Base-by-base conservation (phyloP, 2,113 vertebrate genomes). In the Burhinus oedicnemus region DNA sequence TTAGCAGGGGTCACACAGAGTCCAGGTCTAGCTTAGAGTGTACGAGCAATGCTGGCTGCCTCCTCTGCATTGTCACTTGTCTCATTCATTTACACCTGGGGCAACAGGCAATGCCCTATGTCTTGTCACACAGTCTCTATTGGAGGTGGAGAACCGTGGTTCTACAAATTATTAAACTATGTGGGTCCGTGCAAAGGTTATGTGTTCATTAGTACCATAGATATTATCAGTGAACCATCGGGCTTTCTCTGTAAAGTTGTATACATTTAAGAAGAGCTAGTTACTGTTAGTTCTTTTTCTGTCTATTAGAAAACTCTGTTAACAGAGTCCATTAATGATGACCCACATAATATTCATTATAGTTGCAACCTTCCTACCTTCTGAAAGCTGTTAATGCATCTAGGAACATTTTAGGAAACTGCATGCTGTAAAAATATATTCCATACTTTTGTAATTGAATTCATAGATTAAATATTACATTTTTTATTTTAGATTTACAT, bases 151-250 rank as follows among this genome's bases (percentile, higher is more conserved):
- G 47, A 80, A 90, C 27, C 6, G 29, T n/a, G 9, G 8, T 61
- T 83, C 36, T 40, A 62, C 27, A 69, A 65, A 36, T 22, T 60
- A 68, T 87, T 71, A n/a, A 87, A 49, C 25, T 16, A 23, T 2
- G 0, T 15, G 26, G 13, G 30, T 60, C 25, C 0, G 0, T 21
- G 40, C 16, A 76, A 61, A 52, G 45, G 18, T 29, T 36, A 15
- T 1, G 6, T 20, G 12, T 8, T 77, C 19, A 26, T 47, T 22
- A 76, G 9, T 18, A 89, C 29, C 26, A n/a, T 2, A 71, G 30
- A 30, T 44, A 38, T 26, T 78, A 55, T 26, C 23, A 58, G 5
- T 4, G 42, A 79, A 66, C 26, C 27, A 30, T 0, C 1, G 11
- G 30, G 10, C n/a, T 82, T 70, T 51, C 52, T 74, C 54, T 70